Evolutionary conservation across 2,888 invertebrate species (phyloP).

Genomic region (Drosophila leonis): DNA sequence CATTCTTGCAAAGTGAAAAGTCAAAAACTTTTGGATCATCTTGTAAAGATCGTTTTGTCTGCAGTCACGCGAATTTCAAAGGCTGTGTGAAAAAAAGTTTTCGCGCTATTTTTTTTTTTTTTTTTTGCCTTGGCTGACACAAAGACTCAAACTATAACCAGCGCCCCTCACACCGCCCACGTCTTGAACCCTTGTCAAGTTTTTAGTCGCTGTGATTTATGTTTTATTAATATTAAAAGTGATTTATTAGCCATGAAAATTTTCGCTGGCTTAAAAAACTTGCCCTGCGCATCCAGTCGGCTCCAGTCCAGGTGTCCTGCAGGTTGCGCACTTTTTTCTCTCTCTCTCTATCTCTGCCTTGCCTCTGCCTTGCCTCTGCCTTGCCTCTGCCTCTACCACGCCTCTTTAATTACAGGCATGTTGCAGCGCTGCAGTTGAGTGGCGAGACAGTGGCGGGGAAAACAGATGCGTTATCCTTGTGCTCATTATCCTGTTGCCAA

Average conservation of each 20-base stretch:
- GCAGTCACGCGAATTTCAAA: constrained; percentile 25
- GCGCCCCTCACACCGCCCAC: neutral
- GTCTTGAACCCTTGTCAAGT: constrained; percentile 43
- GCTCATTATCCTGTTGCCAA: constrained; percentile 70
- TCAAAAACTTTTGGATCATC: constrained; percentile 8
- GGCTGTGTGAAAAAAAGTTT: constrained; percentile 29
- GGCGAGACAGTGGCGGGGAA: neutral
- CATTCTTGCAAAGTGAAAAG: constrained; percentile 1
- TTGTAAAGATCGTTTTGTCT: constrained; percentile 27
- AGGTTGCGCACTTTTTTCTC: constrained; percentile 2
- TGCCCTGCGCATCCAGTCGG: constrained; percentile 22
- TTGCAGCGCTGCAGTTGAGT: constrained; percentile 17
- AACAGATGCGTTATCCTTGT: constrained; percentile 38
- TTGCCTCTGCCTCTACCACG: constrained; percentile 47
- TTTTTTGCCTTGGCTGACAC: constrained; percentile 15
- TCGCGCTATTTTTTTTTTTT: neutral
- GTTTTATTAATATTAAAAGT: constrained; percentile 84
- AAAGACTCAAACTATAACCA: constrained; percentile 37
- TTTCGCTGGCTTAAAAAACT: constrained; percentile 55
- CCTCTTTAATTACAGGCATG: constrained; percentile 67
- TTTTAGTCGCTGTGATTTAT: constrained; percentile 79
- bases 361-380: neutral
- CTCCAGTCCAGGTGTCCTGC: constrained; percentile 24
- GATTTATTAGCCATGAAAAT: constrained; percentile 81
- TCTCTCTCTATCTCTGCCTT: neutral